These are phyloP conservation scores for Picathartes gymnocephalus DNA, from an alignment of 2,113 vertebrate genomes.

Conservation along the genomic window DNA sequence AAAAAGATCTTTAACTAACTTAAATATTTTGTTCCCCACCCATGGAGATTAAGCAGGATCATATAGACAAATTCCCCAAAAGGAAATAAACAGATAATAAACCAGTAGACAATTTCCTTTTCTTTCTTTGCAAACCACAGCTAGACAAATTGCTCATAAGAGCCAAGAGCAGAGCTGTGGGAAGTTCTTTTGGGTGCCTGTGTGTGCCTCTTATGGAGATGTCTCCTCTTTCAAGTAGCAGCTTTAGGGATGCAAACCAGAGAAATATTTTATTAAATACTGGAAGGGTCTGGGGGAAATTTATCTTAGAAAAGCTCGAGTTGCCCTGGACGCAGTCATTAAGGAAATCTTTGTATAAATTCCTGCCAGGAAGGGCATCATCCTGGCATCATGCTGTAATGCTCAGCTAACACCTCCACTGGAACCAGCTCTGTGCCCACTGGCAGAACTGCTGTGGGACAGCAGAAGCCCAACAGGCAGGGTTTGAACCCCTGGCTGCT, in stretches of 20 bases:
- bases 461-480: background rate
- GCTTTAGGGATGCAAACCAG: background rate
- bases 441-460: background rate
- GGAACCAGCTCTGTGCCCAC: background rate
- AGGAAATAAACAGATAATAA: slow-evolving; percentile 44
- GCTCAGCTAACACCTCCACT: accelerated
- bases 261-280: background rate
- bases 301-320: background rate
- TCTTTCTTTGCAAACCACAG: background rate
- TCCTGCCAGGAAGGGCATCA: background rate
- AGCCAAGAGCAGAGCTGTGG: background rate
- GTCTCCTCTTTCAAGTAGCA: background rate
- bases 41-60: background rate
- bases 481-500: background rate
- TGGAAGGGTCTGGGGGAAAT: background rate
- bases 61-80: background rate
- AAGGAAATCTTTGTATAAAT: background rate
- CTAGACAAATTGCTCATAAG: background rate
- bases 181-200: background rate
- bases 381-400: accelerated
- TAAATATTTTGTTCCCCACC: slow-evolving; percentile 30
- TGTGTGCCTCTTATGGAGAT: accelerated
- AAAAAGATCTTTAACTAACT: slow-evolving; percentile 21
- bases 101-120: background rate
- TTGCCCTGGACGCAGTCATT: background rate